Evolutionary conservation across 1,140 invertebrate genomes (phyloP).

Genomic region (Lordiphosa stackelbergi): DNA sequence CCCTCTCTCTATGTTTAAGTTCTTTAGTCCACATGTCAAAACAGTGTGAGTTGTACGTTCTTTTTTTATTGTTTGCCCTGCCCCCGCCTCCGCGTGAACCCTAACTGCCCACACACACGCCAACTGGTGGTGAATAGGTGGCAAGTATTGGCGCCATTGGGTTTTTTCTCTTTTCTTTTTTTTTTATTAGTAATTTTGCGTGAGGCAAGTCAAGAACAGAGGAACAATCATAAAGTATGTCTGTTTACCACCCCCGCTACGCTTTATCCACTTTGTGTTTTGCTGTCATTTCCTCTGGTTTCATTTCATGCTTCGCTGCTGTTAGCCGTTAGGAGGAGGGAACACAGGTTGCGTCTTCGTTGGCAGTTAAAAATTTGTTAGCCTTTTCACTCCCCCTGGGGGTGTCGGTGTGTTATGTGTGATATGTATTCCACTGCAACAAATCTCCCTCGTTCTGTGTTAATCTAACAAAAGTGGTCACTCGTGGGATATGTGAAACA

Average conservation of each 20-base stretch:
- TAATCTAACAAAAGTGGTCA: slow-evolving; percentile 30
- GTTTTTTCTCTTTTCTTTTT: slow-evolving; percentile 5
- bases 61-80: slow-evolving; percentile 12
- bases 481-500: neutral
- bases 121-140: slow-evolving; percentile 10
- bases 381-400: slow-evolving; percentile 19
- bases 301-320: slow-evolving; percentile 57
- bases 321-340: slow-evolving; percentile 22
- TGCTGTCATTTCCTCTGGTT: slow-evolving; percentile 46
- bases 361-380: slow-evolving; percentile 52
- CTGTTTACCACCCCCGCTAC: slow-evolving; percentile 1
- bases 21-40: slow-evolving; percentile 32
- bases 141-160: slow-evolving; percentile 9
- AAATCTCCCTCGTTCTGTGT: neutral
- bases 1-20: slow-evolving; percentile 6
- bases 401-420: no score
- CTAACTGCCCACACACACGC: neutral
- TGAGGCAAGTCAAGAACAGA: slow-evolving; percentile 25
- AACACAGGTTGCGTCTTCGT: slow-evolving; percentile 44
- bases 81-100: neutral
- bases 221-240: slow-evolving; percentile 32
- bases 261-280: neutral
- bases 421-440: slow-evolving; percentile 1
- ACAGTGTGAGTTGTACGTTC: slow-evolving; percentile 12
- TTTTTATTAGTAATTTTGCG: slow-evolving; percentile 10